These are phyloP conservation scores for Gallinago jamesoni DNA, from an alignment of 2,113 vertebrate genomes.

Conservation along the genomic window DNA sequence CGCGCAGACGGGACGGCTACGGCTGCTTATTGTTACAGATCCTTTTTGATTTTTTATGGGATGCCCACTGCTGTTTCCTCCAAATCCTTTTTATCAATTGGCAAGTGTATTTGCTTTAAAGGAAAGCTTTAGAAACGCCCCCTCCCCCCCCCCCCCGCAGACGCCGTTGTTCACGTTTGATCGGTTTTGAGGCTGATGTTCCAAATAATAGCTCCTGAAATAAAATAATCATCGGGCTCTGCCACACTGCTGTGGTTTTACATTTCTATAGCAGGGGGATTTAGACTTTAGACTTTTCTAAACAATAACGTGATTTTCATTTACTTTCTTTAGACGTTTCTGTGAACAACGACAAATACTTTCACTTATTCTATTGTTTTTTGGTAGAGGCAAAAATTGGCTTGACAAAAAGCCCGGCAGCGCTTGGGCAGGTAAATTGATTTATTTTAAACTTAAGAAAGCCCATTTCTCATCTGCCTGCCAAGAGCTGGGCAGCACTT, in stretches of 20 bases:
- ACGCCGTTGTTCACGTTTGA: background rate
- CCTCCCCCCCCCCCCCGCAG: fast-evolving
- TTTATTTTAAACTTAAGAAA: slow-evolving; percentile 4
- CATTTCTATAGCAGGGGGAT: background rate
- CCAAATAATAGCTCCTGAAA: slow-evolving; percentile 10
- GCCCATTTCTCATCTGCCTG: background rate
- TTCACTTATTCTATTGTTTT: background rate
- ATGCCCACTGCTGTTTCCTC: background rate
- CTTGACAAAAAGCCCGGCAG: background rate
- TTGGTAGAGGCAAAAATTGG: background rate
- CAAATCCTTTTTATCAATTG: background rate
- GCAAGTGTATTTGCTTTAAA: background rate
- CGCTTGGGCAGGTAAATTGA: background rate
- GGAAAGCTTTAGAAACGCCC: background rate
- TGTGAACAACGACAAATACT: background rate
- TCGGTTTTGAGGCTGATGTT: background rate
- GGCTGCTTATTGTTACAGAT: background rate
- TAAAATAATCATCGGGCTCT: background rate
- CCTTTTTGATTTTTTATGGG: background rate
- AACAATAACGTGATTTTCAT: background rate
- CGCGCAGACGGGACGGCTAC: background rate
- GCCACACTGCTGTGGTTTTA: background rate
- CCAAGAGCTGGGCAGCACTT: background rate
- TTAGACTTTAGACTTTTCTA: background rate
- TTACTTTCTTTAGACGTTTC: background rate